Evolutionary conservation across 2,113 vertebrate genomes (phyloP).

Genomic region (Melozone crissalis): DNA sequence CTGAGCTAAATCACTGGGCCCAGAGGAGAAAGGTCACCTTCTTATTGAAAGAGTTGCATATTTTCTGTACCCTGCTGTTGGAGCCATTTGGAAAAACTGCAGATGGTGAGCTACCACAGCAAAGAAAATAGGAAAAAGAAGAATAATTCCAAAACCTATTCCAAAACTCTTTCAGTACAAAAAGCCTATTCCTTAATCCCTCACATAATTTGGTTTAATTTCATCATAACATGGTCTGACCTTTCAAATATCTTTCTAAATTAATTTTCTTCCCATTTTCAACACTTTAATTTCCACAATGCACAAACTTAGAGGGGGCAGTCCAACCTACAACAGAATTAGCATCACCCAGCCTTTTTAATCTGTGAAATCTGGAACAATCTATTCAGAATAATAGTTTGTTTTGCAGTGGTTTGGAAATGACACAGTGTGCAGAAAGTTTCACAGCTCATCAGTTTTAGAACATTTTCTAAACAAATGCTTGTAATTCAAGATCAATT

Average conservation of each 20-base stretch:
- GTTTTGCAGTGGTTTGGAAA: constrained; percentile 28
- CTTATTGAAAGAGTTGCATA: neutral
- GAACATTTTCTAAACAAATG: constrained; percentile 54
- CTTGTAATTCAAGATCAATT: constrained; percentile 55
- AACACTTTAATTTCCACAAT: neutral
- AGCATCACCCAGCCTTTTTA: neutral
- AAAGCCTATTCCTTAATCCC: neutral
- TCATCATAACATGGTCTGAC: neutral
- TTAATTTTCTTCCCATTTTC: constrained; percentile 14
- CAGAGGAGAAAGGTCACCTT: neutral
- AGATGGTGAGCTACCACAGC: neutral
- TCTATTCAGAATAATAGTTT: neutral
- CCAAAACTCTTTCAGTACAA: neutral
- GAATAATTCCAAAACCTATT: neutral
- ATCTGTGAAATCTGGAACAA: neutral
- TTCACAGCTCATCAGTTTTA: constrained; percentile 28
- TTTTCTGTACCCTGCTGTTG: neutral
- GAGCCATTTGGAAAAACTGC: neutral
- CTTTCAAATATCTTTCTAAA: constrained; percentile 29
- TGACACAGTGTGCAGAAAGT: neutral
- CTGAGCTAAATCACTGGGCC: neutral
- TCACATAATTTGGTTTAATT: neutral
- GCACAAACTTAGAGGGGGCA: neutral
- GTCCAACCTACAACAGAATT: neutral
- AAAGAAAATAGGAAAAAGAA: neutral